Evolutionary conservation across 2,797 vertebrate genomes (phyloP).

Genomic region (Gambelia wislizenii): DNA sequence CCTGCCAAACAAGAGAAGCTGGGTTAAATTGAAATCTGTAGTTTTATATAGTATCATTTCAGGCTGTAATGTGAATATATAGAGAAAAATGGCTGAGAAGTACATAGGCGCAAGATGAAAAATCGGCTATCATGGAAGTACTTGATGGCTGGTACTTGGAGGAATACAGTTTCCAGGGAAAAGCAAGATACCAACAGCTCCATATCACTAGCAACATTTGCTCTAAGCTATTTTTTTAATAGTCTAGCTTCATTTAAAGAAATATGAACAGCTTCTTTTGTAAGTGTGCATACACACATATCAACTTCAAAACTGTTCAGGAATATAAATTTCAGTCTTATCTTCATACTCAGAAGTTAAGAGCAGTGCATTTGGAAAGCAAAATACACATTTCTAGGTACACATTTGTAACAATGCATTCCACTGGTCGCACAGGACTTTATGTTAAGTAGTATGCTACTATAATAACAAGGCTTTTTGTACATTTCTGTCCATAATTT

Average conservation of each 20-base stretch:
- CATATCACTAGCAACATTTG: background rate
- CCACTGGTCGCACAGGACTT: no score
- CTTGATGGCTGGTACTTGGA: constrained; percentile 31
- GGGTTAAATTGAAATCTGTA: background rate
- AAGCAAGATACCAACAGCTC: background rate
- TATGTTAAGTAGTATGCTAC: no score
- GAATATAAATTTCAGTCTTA: background rate
- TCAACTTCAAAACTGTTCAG: background rate
- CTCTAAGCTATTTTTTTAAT: background rate
- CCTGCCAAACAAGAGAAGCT: background rate
- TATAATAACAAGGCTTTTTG: no score
- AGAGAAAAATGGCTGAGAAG: background rate
- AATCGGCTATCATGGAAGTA: background rate
- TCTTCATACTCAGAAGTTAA: background rate
- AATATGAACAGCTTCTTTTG: background rate
- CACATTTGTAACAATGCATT: background rate
- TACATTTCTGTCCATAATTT: background rate
- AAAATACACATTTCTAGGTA: background rate
- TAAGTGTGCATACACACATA: no score
- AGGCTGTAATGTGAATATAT: background rate
- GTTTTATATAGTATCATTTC: rapidly evolving
- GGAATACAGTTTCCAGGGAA: constrained; percentile 24
- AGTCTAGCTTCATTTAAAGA: background rate
- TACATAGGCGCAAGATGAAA: rapidly evolving
- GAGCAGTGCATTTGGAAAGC: background rate